A percentile compares a stretch with the other conserved stretches of the same genome.
Conservation (phyloP, 2,797 vertebrate genomes). For the Sus cebifrons region DNA sequence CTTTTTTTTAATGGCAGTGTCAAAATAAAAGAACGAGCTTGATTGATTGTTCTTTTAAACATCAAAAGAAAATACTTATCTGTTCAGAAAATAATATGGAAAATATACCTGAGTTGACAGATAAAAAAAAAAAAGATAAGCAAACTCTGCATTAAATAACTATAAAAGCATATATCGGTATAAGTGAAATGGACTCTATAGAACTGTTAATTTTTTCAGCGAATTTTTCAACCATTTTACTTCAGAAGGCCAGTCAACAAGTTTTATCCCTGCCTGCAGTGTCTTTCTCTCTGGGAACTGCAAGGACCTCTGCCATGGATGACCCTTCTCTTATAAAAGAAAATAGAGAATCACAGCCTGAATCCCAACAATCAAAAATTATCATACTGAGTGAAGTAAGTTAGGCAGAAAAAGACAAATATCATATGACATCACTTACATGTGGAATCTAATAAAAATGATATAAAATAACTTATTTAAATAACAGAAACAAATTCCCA, state of each 20-base stretch:
- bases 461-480: too few relatives aligned
- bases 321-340: slow-evolving; percentile 31
- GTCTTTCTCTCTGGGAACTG: slow-evolving; percentile 62
- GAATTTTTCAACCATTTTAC: not conserved
- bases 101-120: slow-evolving; percentile 7
- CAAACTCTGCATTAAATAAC: not conserved
- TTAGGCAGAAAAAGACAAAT: too few relatives aligned
- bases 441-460: too few relatives aligned
- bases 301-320: slow-evolving; percentile 23
- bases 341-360: slow-evolving; percentile 79
- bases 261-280: not conserved
- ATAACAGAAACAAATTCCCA: too few relatives aligned
- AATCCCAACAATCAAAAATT: slow-evolving; percentile 81
- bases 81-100: slow-evolving; percentile 1
- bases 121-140: not conserved
- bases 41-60: slow-evolving; percentile 22
- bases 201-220: not conserved
- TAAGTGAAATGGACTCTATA: not conserved
- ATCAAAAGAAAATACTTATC: not conserved
- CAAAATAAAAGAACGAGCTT: slow-evolving; percentile 2
- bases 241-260: not conserved
- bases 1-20: not conserved
- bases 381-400: too few relatives aligned
- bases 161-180: not conserved
- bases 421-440: too few relatives aligned